Base-by-base conservation (phyloP, 2,797 vertebrate species). In the Setipinna tenuifilis region DNA sequence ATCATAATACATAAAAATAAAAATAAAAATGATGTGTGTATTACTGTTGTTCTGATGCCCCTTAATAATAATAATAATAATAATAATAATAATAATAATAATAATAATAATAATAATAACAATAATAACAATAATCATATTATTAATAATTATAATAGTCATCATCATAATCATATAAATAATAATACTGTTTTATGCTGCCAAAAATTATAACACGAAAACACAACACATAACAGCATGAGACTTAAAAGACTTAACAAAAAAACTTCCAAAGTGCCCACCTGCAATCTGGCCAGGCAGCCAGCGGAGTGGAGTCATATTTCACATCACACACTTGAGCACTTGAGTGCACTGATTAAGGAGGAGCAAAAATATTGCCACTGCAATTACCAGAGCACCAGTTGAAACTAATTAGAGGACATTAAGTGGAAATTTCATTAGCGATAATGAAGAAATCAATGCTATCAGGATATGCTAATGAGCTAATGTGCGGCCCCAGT, bases 381-480 rank as follows among this genome's bases (percentile, higher is more conserved):
- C 85, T 88, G 90, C 91, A 93, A 94, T 94, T 91, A 93, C 90
- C 86, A 84, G 57, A 46, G 90, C 92, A 92, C 90, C 92, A 92
- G 91, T 92, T 93, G 93, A 95, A 95, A 95, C 87, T 95, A 96
- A 96, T 96, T 95, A 95, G 93, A 90, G 91, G 92, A 93, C 93
- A 95, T 93, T 96, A 95, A 94, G 94, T 91, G 93, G 89, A 93
- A 95, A 94, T 95, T 92, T 93, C 92, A 95, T 94, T 95, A 94
- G 84, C 54, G 91, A 87, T 93, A 96, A 96, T 95, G 92, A 95
- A 93, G 91, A 93, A 95, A 95, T 96, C 95, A 94, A 92, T 95
- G 94, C 93, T 94, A 95, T 96, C 92, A 94, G 92, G 92, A 95
- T 95, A 95, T 96, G 95, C 93, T 94, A 96, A 96, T 95, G 93